Conservation (phyloP, 2,888 invertebrate genomes). For the Cantharis rustica region DNA sequence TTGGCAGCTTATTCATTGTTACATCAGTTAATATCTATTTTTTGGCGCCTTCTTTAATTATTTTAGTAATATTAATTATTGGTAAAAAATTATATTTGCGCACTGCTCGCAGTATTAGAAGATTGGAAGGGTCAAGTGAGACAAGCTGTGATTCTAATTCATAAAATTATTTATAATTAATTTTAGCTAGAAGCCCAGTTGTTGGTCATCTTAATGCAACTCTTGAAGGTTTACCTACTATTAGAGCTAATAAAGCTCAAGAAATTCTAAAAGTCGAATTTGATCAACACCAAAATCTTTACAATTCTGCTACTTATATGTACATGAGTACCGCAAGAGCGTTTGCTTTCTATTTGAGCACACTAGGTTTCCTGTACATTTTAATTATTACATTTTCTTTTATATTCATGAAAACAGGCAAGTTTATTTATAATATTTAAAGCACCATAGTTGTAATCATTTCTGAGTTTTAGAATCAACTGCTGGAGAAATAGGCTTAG, state of each 20-base stretch:
- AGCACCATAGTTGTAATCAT: neutral
- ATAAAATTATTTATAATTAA: slow-evolving; percentile 37
- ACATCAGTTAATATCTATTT: slow-evolving; percentile 71
- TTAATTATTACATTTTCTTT: neutral
- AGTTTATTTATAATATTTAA: neutral
- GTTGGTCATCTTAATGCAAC: slow-evolving; percentile 75
- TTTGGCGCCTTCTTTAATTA: slow-evolving; percentile 65
- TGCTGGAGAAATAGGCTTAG: neutral
- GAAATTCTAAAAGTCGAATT: slow-evolving; percentile 63
- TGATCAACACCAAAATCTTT: slow-evolving; percentile 63
- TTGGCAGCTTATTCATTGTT: slow-evolving; percentile 74
- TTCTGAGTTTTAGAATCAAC: neutral
- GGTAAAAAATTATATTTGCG: slow-evolving; percentile 69
- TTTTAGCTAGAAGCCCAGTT: slow-evolving; percentile 74
- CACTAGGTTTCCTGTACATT: neutral
- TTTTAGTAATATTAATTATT: slow-evolving; percentile 67
- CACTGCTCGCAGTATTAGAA: slow-evolving; percentile 77
- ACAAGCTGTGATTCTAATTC: slow-evolving; percentile 13
- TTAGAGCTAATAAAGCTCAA: slow-evolving; percentile 69
- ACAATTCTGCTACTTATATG: slow-evolving; percentile 75
- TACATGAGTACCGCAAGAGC: slow-evolving; percentile 53
- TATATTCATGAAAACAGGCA: slow-evolving; percentile 2
- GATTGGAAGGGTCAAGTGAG: slow-evolving; percentile 70
- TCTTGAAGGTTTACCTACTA: slow-evolving; percentile 72
- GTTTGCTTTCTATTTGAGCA: neutral